Conservation (phyloP, 2,113 vertebrate species). For the Brevimyrus niger region DNA sequence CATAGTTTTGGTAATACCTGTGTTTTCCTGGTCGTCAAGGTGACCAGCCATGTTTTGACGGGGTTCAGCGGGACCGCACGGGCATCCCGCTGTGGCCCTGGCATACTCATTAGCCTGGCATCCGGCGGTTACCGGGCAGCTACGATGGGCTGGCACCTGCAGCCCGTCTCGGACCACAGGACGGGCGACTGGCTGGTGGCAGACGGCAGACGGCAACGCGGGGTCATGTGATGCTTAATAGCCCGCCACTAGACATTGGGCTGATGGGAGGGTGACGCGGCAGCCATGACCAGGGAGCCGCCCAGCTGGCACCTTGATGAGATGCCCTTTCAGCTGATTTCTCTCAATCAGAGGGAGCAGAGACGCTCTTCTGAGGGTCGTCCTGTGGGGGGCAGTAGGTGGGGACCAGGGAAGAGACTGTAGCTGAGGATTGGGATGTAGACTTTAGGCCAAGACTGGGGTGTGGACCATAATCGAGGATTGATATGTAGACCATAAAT, state of each 20-base stretch:
- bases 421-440: background rate
- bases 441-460: background rate
- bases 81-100: background rate
- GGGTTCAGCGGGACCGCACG: background rate
- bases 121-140: background rate
- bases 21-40: slow-evolving; percentile 17
- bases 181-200: background rate
- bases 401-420: background rate
- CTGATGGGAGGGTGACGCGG: no score
- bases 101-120: background rate
- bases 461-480: background rate
- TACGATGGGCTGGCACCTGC: background rate
- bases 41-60: background rate
- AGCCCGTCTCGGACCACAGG: background rate
- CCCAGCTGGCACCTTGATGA: background rate
- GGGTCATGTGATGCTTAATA: background rate
- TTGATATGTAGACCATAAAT: background rate
- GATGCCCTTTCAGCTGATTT: background rate
- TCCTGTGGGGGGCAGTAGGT: no score
- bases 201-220: background rate
- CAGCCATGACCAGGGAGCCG: background rate
- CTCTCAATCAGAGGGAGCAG: background rate
- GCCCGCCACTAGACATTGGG: background rate
- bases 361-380: background rate
- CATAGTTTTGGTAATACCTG: slow-evolving; percentile 13